Evolutionary conservation across 2,113 vertebrate genomes (phyloP), one percentile per base, ranked within the genome.

Genomic region (Craseonycteris thonglongyai): DNA sequence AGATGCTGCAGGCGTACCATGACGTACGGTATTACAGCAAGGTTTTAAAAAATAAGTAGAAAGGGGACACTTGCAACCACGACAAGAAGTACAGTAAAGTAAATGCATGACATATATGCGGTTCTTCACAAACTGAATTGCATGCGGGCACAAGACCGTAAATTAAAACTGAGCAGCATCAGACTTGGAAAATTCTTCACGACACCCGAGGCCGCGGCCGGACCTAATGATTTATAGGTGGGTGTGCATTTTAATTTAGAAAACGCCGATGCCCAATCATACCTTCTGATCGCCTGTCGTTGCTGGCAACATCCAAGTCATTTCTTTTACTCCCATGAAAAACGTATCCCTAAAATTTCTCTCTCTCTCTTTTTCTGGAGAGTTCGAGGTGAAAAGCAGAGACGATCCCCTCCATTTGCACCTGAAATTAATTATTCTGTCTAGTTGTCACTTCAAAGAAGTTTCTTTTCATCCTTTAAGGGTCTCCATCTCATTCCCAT

Each of bases 241-340:
- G 58, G 54, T 90, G 47, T 69, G 74, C 38, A 49, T 92, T 96
- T 96, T 91, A 91, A 90, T 95, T 97, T 83, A 81, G 40, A 76
- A 83, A 91, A 38, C 45, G 90, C 79, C 88, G 66, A 40, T 8
- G 12, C 75, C 96, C 90, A 96, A 93, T 26, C 59, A 68, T n/a
- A 33, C 22, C 92, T 68, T 95, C 89, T 38, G 85, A 94, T 59
- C 40, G 76, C 79, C 68, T 86, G 4, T 58, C 56, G 82, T 94
- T 97, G 96, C 96, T 96, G 66, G 54, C 63, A 97, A 85, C 26
- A 68, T 56, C 30, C 61, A 7, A 26, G 15, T 78, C 81, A 90
- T 54, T 93, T 58, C 30, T 58, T 76, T 82, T 74, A 59, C 5
- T 0, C 0, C 28, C 28, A 30, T 47, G 21, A 72, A 96, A 95